Evolutionary conservation across 2,888 invertebrate species (phyloP).

Genomic region (Eupithecia centaureata): DNA sequence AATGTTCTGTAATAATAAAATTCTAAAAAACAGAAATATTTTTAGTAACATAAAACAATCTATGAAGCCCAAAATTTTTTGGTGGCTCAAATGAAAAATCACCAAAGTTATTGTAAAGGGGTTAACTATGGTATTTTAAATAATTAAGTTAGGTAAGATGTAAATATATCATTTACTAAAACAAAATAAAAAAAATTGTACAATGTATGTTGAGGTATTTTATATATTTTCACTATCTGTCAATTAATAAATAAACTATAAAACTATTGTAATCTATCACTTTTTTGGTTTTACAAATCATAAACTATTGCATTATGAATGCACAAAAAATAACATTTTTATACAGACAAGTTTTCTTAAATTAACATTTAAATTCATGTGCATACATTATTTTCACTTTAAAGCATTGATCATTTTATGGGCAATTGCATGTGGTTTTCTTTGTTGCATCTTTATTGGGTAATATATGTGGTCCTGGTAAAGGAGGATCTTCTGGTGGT

Average conservation of each 20-base stretch:
- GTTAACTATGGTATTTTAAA: background rate
- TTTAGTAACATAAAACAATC: background rate
- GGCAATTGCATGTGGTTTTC: background rate
- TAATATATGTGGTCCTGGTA: background rate
- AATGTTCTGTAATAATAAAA: too few species aligned
- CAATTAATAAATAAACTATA: background rate
- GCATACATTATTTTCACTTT: background rate
- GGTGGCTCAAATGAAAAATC: too few species aligned
- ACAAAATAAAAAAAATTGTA: background rate
- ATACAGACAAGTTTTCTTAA: conserved; percentile 28
- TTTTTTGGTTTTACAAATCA: conserved; percentile 5
- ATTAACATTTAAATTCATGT: conserved; percentile 23
- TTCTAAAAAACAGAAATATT: too few species aligned
- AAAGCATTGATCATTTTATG: background rate
- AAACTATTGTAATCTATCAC: background rate
- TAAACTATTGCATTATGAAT: background rate
- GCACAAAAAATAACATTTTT: conserved; percentile 16
- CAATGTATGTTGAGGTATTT: background rate
- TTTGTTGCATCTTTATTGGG: background rate
- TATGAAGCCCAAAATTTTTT: background rate
- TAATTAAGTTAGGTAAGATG: background rate
- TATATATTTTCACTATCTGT: background rate
- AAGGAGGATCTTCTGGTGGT: background rate
- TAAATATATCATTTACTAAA: conserved; percentile 1
- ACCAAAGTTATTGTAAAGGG: background rate